phyloP scores from a whole-genome alignment of 2,113 vertebrate species.

The Crotalus horridus region DNA sequence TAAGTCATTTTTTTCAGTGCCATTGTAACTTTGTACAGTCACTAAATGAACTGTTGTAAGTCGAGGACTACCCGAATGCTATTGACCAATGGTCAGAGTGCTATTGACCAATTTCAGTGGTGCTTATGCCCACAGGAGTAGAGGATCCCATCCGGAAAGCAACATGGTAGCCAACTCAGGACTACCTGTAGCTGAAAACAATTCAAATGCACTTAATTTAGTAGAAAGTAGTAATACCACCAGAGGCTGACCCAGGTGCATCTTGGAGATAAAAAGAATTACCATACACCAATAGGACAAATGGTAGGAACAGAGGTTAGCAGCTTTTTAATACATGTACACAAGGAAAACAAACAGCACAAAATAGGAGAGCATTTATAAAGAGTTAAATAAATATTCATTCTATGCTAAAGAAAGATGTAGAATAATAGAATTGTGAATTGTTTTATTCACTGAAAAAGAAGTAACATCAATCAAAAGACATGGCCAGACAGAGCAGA shows the following conservation, averaged over 20 bases:
- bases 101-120: neutral
- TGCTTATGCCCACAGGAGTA: neutral
- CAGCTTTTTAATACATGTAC: neutral
- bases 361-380: neutral
- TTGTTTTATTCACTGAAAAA: neutral
- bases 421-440: neutral
- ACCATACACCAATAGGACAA: neutral
- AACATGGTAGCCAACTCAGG: no score
- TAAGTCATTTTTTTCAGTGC: no score
- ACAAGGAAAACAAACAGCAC: neutral
- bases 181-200: neutral
- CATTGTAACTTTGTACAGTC: no score
- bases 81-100: no score
- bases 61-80: neutral
- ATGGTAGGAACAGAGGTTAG: neutral
- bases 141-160: neutral
- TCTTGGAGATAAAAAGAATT: neutral
- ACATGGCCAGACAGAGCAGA: neutral
- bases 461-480: neutral
- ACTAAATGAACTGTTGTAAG: no score
- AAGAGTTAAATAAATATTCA: neutral
- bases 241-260: neutral
- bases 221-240: neutral
- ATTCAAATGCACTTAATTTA: rapidly evolving
- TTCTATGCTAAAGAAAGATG: neutral